Evolutionary conservation across 2,797 vertebrate species (phyloP).

Genomic region (Stomatorhinus walkeri): DNA sequence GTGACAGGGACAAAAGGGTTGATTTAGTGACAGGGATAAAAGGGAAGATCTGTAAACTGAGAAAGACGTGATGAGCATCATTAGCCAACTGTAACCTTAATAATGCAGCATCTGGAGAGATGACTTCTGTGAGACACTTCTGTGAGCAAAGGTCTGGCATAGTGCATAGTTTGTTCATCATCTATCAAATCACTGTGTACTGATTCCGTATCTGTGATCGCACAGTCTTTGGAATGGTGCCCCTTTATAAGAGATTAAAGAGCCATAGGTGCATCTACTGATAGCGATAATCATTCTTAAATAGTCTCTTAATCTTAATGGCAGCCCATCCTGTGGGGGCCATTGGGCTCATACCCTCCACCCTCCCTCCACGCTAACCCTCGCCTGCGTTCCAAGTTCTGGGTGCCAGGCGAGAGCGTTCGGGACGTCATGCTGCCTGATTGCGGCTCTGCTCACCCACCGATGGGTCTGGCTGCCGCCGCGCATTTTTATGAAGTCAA

Average conservation of each 20-base stretch:
- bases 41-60: background rate
- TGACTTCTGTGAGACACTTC: background rate
- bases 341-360: background rate
- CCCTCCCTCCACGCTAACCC: background rate
- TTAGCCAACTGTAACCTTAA: background rate
- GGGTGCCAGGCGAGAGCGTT: background rate
- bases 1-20: background rate
- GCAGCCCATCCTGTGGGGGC: constrained; percentile 1
- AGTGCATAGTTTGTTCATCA: background rate
- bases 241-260: constrained; percentile 12
- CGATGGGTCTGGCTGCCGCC: background rate
- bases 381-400: background rate
- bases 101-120: background rate
- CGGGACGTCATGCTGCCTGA: background rate
- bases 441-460: background rate
- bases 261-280: background rate
- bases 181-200: background rate
- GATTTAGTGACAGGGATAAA: background rate
- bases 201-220: background rate
- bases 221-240: background rate
- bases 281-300: constrained; percentile 27
- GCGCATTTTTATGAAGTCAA: background rate
- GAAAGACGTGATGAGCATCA: background rate
- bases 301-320: constrained; percentile 24
- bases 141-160: background rate